Percentiles rank a stretch among this genome's conserved stretches.
Conservation (phyloP, 2,113 vertebrate species). For the Menidia beryllina region DNA sequence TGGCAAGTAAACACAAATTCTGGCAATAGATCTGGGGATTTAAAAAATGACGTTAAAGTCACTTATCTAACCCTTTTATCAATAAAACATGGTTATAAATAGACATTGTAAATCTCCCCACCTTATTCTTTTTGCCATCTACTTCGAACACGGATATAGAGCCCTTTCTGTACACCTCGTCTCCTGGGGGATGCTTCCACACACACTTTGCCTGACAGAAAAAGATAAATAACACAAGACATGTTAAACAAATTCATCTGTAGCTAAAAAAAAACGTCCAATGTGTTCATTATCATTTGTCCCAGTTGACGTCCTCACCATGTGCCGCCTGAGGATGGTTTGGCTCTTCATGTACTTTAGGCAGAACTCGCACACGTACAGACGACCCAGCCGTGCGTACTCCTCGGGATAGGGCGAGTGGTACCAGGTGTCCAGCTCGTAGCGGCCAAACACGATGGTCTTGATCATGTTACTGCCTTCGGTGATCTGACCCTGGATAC, state of each 20-base stretch:
- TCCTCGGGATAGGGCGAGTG: slow-evolving; percentile 99
- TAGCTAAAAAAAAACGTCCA: too few species aligned
- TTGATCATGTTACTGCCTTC: slow-evolving; percentile 99
- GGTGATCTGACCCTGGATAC: slow-evolving; percentile 97
- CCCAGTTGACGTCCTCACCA: too few species aligned
- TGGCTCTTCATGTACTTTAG: slow-evolving; percentile 99
- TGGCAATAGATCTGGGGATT: slow-evolving; percentile 95
- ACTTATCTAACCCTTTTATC: too few species aligned
- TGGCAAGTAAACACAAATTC: slow-evolving; percentile 97
- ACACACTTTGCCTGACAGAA: slow-evolving; percentile 93
- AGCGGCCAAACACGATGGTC: slow-evolving; percentile 97
- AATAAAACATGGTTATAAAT: not conserved
- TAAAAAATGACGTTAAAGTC: not conserved
- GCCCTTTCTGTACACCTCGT: slow-evolving; percentile 97
- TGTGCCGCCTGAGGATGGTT: slow-evolving; percentile 95
- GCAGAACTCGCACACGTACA: slow-evolving; percentile 99
- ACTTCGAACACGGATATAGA: slow-evolving; percentile 98
- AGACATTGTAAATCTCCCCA: slow-evolving; percentile 43
- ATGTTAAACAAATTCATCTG: not conserved
- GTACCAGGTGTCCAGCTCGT: slow-evolving; percentile 98
- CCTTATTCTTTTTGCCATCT: slow-evolving; percentile 99
- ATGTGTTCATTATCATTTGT: too few species aligned
- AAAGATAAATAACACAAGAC: not conserved
- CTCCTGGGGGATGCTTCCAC: slow-evolving; percentile 98
- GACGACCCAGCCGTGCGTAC: slow-evolving; percentile 93